phyloP scores from a whole-genome alignment of 2,888 invertebrate species.

The Loripinus fragilis region DNA sequence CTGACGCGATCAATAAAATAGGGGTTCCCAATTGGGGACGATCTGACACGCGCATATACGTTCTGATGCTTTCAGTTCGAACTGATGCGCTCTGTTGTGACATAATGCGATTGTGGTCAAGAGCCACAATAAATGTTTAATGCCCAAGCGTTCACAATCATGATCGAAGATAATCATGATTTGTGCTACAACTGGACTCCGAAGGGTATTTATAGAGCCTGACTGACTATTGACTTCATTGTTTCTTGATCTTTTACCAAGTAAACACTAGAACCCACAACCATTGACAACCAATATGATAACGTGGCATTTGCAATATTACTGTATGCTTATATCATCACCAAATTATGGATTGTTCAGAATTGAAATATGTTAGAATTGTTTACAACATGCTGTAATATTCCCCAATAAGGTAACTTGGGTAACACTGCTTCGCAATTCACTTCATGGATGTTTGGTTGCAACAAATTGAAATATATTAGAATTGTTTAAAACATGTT shows the following conservation, averaged over 20 bases:
- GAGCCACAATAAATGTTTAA: too few relatives aligned
- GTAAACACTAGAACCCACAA: neutral
- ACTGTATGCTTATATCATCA: too few relatives aligned
- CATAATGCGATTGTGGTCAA: neutral
- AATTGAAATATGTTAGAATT: too few relatives aligned
- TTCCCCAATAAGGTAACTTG: too few relatives aligned
- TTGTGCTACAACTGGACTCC: neutral
- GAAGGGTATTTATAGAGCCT: neutral
- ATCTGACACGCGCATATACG: neutral
- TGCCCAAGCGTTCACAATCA: neutral
- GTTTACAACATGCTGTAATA: too few relatives aligned
- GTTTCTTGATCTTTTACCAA: neutral
- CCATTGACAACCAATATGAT: neutral
- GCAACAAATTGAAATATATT: too few relatives aligned
- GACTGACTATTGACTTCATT: conserved; percentile 2
- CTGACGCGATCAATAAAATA: neutral
- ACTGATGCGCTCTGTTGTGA: neutral
- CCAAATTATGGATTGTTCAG: too few relatives aligned
- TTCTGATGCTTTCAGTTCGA: neutral
- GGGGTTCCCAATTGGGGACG: neutral
- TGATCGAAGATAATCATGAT: neutral
- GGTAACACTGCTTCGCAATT: too few relatives aligned
- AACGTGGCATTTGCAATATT: neutral
- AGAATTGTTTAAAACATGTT: too few relatives aligned
- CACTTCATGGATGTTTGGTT: too few relatives aligned